Percentiles rank a stretch among this genome's conserved stretches.
phyloP scores from a whole-genome alignment of 2,113 vertebrate genomes.

The Probosciger aterrimus region DNA sequence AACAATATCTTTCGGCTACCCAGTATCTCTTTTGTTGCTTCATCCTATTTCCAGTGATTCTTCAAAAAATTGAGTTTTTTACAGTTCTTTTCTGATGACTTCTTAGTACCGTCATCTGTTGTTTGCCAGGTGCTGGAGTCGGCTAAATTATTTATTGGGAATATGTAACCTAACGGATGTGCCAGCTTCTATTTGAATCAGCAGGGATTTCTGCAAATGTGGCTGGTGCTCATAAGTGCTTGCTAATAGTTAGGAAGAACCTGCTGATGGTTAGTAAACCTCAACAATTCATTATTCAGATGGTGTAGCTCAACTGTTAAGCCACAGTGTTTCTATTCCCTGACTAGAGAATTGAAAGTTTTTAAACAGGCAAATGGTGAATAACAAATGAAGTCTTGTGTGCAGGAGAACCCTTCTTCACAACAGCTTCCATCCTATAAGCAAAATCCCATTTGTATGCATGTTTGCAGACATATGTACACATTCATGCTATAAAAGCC shows the following conservation, averaged over 20 bases:
- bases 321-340: neutral
- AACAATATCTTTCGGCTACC: neutral
- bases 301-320: neutral
- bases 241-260: neutral
- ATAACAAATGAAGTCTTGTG: neutral
- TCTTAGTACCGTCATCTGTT: neutral
- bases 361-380: neutral
- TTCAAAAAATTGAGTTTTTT: neutral
- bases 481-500: neutral
- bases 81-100: neutral
- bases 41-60: neutral
- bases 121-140: neutral
- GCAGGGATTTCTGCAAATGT: neutral
- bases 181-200: neutral
- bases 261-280: neutral
- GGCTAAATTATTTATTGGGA: conserved; percentile 29
- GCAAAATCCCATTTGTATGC: neutral
- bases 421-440: neutral
- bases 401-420: neutral
- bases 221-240: neutral
- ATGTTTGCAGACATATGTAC: neutral
- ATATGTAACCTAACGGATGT: neutral
- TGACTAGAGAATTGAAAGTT: neutral
- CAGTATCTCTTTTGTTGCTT: neutral
- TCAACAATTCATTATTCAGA: neutral